These are phyloP conservation scores for Polyommatus iphigenia DNA, from an alignment of 2,888 invertebrate genomes.

Conservation along the genomic window DNA sequence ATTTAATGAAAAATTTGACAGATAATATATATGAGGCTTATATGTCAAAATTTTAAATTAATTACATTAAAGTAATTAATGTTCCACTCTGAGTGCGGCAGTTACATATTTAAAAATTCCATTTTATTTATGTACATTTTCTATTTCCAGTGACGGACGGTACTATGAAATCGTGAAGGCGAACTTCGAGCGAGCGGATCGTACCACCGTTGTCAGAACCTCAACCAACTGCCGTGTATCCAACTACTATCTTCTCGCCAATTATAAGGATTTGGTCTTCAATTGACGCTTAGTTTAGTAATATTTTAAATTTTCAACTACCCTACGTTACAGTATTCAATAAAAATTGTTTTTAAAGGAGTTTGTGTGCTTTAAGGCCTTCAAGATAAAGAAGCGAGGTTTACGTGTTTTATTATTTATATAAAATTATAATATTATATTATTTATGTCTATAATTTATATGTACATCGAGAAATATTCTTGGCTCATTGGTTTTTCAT, in stretches of 20 bases:
- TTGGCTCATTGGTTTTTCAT: not conserved
- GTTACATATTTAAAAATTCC: too few species aligned
- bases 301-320: not conserved
- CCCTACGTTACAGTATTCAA: not conserved
- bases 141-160: slow-evolving; percentile 91
- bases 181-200: slow-evolving; percentile 99
- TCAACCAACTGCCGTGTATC: slow-evolving; percentile 97
- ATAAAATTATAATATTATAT: not conserved
- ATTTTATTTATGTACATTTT: not conserved
- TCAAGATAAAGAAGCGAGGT: not conserved
- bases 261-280: slow-evolving; percentile 97
- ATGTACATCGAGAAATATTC: not conserved
- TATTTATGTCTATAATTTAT: not conserved
- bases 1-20: too few species aligned
- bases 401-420: not conserved
- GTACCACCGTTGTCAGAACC: slow-evolving; percentile 97
- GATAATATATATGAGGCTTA: too few species aligned
- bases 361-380: too few species aligned
- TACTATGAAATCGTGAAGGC: slow-evolving; percentile 99
- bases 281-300: slow-evolving; percentile 80
- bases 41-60: too few species aligned
- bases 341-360: not conserved
- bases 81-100: too few species aligned
- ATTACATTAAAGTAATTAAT: too few species aligned
- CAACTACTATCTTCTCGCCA: slow-evolving; percentile 93